A percentile compares a stretch with the other conserved stretches of the same genome.
phyloP scores from a whole-genome alignment of 2,113 vertebrate species.

The Calyptomena viridis region DNA sequence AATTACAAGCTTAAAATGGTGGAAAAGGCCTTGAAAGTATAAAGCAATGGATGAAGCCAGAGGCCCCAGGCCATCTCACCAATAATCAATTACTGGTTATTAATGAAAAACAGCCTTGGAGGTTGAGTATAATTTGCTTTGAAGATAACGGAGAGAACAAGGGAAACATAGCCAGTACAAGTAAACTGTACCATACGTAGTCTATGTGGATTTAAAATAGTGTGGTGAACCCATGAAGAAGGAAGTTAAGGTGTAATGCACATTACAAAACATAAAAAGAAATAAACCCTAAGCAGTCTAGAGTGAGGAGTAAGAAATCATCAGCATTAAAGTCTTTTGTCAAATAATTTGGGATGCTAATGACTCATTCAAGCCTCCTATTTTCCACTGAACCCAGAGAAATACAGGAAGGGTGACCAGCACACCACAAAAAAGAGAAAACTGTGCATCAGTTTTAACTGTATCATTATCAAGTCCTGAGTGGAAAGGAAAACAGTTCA shows the following conservation, averaged over 20 bases:
- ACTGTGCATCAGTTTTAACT: neutral
- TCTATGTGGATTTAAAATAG: neutral
- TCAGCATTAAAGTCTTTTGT: neutral
- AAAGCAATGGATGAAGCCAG: neutral
- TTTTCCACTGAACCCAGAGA: neutral
- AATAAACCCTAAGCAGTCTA: neutral
- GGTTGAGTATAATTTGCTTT: neutral
- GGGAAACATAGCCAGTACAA: neutral
- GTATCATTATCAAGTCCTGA: neutral
- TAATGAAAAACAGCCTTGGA: neutral
- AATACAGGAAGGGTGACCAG: neutral
- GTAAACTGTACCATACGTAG: neutral
- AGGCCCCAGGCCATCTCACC: neutral
- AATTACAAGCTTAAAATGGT: neutral
- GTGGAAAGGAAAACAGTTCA: neutral
- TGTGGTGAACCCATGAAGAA: neutral
- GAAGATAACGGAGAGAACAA: neutral
- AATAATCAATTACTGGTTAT: neutral
- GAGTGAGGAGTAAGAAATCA: neutral
- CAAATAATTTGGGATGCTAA: neutral
- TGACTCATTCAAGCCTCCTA: rapidly evolving
- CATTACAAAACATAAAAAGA: neutral
- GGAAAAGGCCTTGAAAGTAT: neutral
- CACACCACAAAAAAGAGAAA: neutral
- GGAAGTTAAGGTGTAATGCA: neutral